Conservation (phyloP, 2,113 vertebrate species). For the Martes martes region DNA sequence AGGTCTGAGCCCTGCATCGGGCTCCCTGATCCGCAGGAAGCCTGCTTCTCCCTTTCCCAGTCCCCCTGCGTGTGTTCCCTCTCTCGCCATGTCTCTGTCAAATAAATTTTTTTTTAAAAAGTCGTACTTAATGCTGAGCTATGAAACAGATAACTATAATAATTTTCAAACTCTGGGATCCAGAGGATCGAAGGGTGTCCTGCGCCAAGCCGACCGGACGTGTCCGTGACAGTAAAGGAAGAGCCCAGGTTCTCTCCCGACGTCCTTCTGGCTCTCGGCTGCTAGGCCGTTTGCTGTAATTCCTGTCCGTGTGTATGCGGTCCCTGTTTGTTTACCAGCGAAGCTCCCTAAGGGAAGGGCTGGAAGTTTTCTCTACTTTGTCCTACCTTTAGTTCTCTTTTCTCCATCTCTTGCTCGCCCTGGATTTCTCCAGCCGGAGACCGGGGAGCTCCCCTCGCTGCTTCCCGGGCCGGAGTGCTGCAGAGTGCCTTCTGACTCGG, state of each 20-base stretch:
- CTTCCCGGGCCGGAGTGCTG: neutral
- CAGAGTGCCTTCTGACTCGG: neutral
- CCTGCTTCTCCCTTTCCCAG: too few species aligned
- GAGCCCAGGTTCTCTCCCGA: neutral
- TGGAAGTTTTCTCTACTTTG: neutral
- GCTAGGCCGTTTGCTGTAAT: neutral
- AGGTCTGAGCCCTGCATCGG: too few species aligned
- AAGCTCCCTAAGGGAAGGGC: neutral
- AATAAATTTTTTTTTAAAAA: neutral
- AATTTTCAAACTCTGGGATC: neutral
- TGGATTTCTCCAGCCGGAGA: neutral
- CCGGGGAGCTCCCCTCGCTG: neutral
- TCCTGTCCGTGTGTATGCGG: neutral
- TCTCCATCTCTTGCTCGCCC: constrained; percentile 48
- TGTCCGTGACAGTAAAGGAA: neutral
- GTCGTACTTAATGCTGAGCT: neutral
- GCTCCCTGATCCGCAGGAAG: too few species aligned
- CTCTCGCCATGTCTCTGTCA: too few species aligned
- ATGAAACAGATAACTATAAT: neutral
- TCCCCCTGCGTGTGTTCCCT: too few species aligned
- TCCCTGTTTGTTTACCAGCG: neutral
- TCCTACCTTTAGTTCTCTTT: constrained; percentile 67
- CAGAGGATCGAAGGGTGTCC: neutral
- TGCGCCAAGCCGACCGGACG: neutral
- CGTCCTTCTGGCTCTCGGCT: neutral